These are phyloP conservation scores for Papilio dardanus DNA, from an alignment of 1,140 invertebrate species.

Conservation along the genomic window DNA sequence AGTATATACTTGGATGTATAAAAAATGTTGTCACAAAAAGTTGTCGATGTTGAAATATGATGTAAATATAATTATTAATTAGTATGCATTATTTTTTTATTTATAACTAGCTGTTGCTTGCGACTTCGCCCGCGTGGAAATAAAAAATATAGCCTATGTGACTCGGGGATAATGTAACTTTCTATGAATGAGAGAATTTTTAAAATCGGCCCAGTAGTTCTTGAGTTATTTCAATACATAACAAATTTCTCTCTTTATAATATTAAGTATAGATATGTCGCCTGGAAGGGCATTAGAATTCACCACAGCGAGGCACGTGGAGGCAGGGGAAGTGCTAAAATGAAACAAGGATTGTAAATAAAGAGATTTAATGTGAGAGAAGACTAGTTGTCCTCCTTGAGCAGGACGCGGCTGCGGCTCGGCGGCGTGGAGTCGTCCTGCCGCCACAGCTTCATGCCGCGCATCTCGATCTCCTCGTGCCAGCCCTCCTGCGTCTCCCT, in stretches of 20 bases:
- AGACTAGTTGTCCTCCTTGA: slow-evolving; percentile 39
- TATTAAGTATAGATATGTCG: too few relatives aligned
- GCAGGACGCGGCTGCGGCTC: slow-evolving; percentile 39
- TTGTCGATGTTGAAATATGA: not conserved
- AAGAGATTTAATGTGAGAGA: not conserved
- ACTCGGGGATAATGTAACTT: too few relatives aligned
- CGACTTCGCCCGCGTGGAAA: too few relatives aligned
- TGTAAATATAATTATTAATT: not conserved
- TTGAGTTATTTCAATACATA: too few relatives aligned
- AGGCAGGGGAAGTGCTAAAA: too few relatives aligned
- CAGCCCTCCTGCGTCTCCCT: slow-evolving; percentile 80
- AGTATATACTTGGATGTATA: too few relatives aligned
- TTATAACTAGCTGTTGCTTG: not conserved
- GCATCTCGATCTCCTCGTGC: slow-evolving; percentile 80
- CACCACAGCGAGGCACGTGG: too few relatives aligned
- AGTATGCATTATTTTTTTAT: not conserved
- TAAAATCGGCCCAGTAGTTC: too few relatives aligned
- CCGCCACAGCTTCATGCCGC: slow-evolving; percentile 77
- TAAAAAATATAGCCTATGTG: too few relatives aligned
- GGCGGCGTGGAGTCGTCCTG: slow-evolving; percentile 69
- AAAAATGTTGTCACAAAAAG: not conserved
- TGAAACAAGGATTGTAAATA: not conserved
- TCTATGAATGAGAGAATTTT: too few relatives aligned
- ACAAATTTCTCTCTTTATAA: too few relatives aligned
- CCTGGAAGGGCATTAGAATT: too few relatives aligned